A percentile compares a stretch with the other conserved stretches of the same genome.
Conservation (phyloP, 2,113 vertebrate species). For the Myanophis thanlyinensis region DNA sequence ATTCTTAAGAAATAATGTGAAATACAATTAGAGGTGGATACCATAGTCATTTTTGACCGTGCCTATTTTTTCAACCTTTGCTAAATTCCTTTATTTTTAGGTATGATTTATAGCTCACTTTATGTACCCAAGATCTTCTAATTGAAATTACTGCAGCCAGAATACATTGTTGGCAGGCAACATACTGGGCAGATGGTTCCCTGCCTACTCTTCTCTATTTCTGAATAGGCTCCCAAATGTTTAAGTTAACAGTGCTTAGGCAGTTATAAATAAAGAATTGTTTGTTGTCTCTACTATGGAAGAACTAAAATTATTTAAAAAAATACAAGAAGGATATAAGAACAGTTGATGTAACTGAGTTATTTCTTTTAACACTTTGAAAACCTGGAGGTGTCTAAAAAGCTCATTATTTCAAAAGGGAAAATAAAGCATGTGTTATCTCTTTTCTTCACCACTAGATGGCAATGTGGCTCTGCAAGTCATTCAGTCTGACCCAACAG, state of each 20-base stretch:
- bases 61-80: not conserved
- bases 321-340: constrained; percentile 27
- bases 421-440: not conserved
- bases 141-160: constrained; percentile 35
- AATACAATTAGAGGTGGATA: not conserved
- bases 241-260: constrained; percentile 67
- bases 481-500: not conserved
- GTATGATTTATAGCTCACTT: constrained; percentile 26
- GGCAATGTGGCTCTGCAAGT: constrained; percentile 64
- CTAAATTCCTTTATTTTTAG: not conserved
- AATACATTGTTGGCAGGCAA: constrained; percentile 59
- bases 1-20: not conserved
- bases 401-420: constrained; percentile 31
- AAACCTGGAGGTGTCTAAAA: constrained; percentile 40
- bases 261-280: constrained; percentile 74
- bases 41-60: not conserved
- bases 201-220: constrained; percentile 73
- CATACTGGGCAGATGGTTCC: constrained; percentile 65
- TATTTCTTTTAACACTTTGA: constrained; percentile 33
- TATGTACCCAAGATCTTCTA: not conserved
- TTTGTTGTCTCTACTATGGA: constrained; percentile 74
- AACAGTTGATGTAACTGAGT: constrained; percentile 47
- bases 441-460: constrained; percentile 60
- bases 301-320: constrained; percentile 59
- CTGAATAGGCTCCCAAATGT: constrained; percentile 65